Evolutionary conservation across 2,113 vertebrate species (phyloP).

Genomic region (Morone chrysops): DNA sequence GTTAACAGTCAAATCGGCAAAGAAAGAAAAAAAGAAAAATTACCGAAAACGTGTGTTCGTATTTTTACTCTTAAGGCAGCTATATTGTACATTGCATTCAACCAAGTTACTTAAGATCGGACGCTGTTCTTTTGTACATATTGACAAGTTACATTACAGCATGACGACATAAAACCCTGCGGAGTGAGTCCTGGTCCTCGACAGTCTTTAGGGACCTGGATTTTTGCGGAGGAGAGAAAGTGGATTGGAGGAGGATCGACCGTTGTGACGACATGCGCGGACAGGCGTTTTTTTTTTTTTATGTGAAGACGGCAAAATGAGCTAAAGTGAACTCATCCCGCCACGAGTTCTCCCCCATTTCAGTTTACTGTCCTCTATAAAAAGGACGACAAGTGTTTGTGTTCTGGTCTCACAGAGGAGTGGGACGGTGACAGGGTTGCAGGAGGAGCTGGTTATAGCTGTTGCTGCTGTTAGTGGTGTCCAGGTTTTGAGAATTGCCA

Average conservation of each 20-base stretch:
- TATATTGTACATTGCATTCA: conserved; percentile 52
- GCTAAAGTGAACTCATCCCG: conserved; percentile 2
- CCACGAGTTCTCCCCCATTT: neutral
- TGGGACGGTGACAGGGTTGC: neutral
- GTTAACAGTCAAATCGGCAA: conserved; percentile 44
- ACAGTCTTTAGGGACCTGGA: conserved; percentile 37
- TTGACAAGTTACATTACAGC: conserved; percentile 48
- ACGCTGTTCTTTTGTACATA: conserved; percentile 48
- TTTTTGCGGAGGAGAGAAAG: neutral
- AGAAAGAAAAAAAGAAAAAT: conserved; percentile 18
- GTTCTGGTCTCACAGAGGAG: conserved; percentile 31
- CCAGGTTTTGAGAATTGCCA: conserved; percentile 1
- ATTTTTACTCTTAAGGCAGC: conserved; percentile 70
- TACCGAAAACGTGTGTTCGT: neutral
- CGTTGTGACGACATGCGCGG: neutral
- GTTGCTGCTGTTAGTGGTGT: conserved; percentile 8
- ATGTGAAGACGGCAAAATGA: neutral
- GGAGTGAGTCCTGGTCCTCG: conserved; percentile 22
- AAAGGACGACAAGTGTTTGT: conserved; percentile 4
- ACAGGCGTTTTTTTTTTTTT: neutral
- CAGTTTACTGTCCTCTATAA: neutral
- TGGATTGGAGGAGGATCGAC: neutral
- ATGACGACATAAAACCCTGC: conserved; percentile 18
- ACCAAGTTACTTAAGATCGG: conserved; percentile 11
- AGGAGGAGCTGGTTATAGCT: conserved; percentile 21